A percentile compares a stretch with the other conserved stretches of the same genome.
These are phyloP conservation scores for Eunapius fragilis DNA, from an alignment of 37 sponge, comb jelly and placozoan genomes.

Conservation along the genomic window DNA sequence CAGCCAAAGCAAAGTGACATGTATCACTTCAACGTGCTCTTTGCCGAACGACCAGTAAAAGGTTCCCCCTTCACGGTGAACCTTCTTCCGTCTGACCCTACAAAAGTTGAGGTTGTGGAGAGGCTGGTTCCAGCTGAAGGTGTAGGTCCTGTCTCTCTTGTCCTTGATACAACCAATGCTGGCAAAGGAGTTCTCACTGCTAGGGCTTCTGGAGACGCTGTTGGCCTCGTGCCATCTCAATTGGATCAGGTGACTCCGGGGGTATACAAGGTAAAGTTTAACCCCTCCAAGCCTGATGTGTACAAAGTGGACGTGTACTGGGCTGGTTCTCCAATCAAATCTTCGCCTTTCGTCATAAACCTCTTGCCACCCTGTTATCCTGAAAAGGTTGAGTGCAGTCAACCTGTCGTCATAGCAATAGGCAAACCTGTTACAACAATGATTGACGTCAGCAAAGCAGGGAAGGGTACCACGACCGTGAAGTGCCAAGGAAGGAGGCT, in stretches of 20 bases:
- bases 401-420: conserved; percentile 21
- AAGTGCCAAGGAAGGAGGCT: conserved; percentile 27
- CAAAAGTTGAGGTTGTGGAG: conserved; percentile 21
- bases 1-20: conserved; percentile 41
- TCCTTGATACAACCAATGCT: conserved; percentile 56
- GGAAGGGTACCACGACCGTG: conserved; percentile 58
- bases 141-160: conserved; percentile 12
- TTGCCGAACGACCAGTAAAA: conserved; percentile 44
- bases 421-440: conserved; percentile 35
- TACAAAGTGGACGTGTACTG: conserved; percentile 51
- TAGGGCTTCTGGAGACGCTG: neutral
- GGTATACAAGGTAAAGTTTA: conserved; percentile 18
- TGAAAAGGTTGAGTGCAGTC: conserved; percentile 37
- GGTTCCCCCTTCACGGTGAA: conserved; percentile 75
- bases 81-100: conserved; percentile 32
- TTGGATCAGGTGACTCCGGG: conserved; percentile 28
- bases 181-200: conserved; percentile 63
- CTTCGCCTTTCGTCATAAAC: conserved; percentile 58
- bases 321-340: conserved; percentile 24
- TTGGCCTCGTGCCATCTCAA: conserved; percentile 10
- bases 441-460: conserved; percentile 52
- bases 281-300: conserved; percentile 32
- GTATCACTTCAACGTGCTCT: conserved; percentile 40
- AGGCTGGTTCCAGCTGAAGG: conserved; percentile 18
- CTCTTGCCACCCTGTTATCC: conserved; percentile 31